These are phyloP conservation scores for Dipodomys spectabilis DNA, from an alignment of 2,113 vertebrate species.

Conservation along the genomic window DNA sequence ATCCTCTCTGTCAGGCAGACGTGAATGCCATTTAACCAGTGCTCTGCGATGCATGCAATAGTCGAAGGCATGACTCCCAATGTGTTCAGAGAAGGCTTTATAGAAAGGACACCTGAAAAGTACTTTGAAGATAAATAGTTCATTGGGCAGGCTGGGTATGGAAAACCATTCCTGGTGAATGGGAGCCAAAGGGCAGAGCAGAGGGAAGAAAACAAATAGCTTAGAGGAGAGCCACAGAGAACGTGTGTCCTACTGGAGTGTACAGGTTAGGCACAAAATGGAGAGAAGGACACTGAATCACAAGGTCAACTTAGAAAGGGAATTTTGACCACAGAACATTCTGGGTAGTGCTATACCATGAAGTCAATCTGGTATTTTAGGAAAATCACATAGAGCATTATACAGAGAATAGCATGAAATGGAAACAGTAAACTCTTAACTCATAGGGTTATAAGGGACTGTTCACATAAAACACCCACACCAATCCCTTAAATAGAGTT, in stretches of 20 bases:
- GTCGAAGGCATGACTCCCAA: neutral
- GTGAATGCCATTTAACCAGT: neutral
- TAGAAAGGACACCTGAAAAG: neutral
- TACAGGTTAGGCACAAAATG: neutral
- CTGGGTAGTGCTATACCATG: neutral
- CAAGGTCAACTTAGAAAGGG: neutral
- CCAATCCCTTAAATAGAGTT: neutral
- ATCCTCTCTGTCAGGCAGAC: slow-evolving; percentile 13
- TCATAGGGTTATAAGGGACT: neutral
- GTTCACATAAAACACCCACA: neutral
- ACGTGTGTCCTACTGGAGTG: neutral
- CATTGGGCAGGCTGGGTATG: neutral
- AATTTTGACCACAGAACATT: neutral
- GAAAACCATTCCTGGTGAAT: neutral
- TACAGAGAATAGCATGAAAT: neutral
- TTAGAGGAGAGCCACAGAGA: neutral
- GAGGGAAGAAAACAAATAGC: neutral
- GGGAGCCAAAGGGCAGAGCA: neutral
- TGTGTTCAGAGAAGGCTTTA: neutral
- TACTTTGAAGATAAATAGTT: neutral
- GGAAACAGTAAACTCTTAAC: neutral
- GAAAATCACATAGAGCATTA: neutral
- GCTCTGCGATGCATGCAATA: neutral
- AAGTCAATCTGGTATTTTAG: neutral
- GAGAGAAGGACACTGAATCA: neutral